phyloP scores from a whole-genome alignment of 2,888 invertebrate species.

The Melinaea marsaeus region DNA sequence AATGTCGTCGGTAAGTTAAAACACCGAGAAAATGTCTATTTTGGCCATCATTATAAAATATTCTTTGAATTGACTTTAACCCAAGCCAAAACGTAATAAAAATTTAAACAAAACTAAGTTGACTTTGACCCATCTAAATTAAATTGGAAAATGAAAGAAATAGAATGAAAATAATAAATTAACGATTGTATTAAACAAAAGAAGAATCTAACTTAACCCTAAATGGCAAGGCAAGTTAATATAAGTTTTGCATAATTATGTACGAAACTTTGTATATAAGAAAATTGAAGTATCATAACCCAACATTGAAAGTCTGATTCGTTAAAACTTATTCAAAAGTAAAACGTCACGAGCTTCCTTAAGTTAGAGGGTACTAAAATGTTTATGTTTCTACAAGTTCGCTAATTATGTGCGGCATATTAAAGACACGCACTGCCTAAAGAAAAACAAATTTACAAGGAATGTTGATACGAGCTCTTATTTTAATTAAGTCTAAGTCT shows the following conservation, averaged over 20 bases:
- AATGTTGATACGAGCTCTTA: constrained; percentile 10
- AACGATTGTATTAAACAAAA: no score
- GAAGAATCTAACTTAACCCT: no score
- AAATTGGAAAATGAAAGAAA: no score
- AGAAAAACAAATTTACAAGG: constrained; percentile 22
- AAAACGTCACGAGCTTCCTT: constrained; percentile 44
- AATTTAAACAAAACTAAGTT: no score
- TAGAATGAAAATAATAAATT: no score
- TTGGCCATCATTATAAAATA: no score
- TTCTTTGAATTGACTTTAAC: no score
- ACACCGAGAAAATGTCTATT: not conserved
- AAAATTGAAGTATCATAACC: constrained; percentile 30
- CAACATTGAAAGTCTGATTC: constrained; percentile 28
- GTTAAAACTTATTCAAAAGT: constrained; percentile 31
- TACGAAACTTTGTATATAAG: constrained; percentile 27
- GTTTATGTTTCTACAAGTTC: constrained; percentile 56
- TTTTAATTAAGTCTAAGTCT: constrained; percentile 2
- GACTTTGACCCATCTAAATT: no score
- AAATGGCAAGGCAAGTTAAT: constrained; percentile 80
- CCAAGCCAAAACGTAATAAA: no score
- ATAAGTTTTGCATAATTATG: constrained; percentile 18
- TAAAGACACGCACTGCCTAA: constrained; percentile 56
- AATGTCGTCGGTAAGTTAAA: constrained; percentile 90
- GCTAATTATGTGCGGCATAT: constrained; percentile 59
- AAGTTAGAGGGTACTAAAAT: constrained; percentile 55